Base-by-base conservation (phyloP, 2,797 vertebrate species). In the Cynodonichthys magdalenae region DNA sequence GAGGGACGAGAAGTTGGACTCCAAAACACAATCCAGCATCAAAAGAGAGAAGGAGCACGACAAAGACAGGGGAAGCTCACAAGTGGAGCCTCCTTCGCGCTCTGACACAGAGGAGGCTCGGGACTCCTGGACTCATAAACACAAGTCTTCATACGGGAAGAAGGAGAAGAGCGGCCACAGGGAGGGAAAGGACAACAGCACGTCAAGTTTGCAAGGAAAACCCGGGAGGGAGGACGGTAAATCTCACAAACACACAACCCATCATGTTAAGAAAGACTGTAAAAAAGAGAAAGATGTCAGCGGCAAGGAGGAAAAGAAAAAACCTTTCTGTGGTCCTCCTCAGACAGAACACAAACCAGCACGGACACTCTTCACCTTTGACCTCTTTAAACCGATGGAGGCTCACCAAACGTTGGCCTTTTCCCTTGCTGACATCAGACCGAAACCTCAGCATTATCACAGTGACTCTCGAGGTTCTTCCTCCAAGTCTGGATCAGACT, bases 301-400 rank as follows among this genome's bases (percentile, higher is more conserved):
- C 78, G 61, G 72, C 20, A 91, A 88, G 59, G 91, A 92, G 61
- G 89, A 89, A 54, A 93, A 93, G 82, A 94, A 94, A 62, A 89
- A 93, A 64, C 51, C 92, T 19, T 80, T 79, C 58, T 69, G 90
- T 77, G 83, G 88, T 66, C 55, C 91, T 65, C 88, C 87, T 46
- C 89, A 90, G 39, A 83, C 85, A 5, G 91, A 91, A 70, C 89
- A 89, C 53, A 91, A 89, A 81, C 82, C 59, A 54, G 82, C 87
- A 75, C 82, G 90, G 79, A 91, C 90, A 2, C 89, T 92, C 42
- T 85, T 92, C 71, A 90, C 91, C 49, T 90, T 92, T 83, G 91
- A 92, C 79, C 88, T 92, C 66, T 92, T 92, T 63, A 90, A 92
- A 79, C 90, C 91, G 0, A 87, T 89, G 88, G 91, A 92, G 28